Evolutionary conservation across 2,888 invertebrate species (phyloP).

Genomic region (Eubasilissa splendida): DNA sequence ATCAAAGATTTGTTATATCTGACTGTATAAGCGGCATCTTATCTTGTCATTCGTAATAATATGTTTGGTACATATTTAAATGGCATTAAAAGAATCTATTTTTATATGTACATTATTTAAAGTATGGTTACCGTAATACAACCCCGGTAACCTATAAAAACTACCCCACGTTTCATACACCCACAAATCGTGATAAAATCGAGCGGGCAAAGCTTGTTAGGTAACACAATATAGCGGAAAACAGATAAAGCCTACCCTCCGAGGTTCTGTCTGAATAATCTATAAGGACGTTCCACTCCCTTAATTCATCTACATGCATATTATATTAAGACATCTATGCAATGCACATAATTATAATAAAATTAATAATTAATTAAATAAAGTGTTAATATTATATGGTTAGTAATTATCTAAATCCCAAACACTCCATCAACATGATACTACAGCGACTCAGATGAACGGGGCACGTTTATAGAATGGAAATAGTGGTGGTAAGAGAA

Average conservation of each 20-base stretch:
- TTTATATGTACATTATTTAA: too few species aligned
- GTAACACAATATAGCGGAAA: constrained; percentile 37
- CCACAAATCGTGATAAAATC: constrained; percentile 31
- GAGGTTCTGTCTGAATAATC: constrained; percentile 14
- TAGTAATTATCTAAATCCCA: too few species aligned
- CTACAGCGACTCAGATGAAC: too few species aligned
- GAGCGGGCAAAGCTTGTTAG: constrained; percentile 32
- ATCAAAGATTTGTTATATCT: too few species aligned
- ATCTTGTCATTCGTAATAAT: too few species aligned
- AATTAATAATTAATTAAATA: neutral
- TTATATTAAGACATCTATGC: neutral
- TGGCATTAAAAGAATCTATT: too few species aligned
- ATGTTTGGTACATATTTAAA: too few species aligned
- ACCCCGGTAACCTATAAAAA: constrained; percentile 35
- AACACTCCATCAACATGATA: too few species aligned
- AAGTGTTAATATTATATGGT: too few species aligned
- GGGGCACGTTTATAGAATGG: too few species aligned
- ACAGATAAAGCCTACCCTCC: constrained; percentile 31
- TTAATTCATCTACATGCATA: constrained; percentile 13
- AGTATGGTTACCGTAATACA: neutral
- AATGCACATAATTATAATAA: neutral
- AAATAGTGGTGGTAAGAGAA: too few species aligned
- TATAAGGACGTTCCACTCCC: constrained; percentile 19
- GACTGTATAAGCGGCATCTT: too few species aligned
- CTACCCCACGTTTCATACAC: constrained; percentile 30